Percentiles rank a stretch among this genome's conserved stretches.
Evolutionary conservation across 2,888 invertebrate genomes (phyloP).

Genomic region (Drosophila paramelanica): DNA sequence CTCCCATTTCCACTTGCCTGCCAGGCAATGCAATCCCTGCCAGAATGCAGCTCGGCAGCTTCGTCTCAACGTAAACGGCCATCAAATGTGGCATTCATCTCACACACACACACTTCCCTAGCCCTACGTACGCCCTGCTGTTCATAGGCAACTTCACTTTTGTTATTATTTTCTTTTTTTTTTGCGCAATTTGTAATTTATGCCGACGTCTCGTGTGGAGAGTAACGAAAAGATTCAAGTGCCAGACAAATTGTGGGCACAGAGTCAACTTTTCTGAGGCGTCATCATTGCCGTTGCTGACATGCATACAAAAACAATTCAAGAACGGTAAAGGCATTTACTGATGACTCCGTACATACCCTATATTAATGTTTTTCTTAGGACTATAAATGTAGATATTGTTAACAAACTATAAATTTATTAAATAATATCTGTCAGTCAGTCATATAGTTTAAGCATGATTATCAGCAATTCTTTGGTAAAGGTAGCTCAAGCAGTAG

Average conservation of each 20-base stretch:
- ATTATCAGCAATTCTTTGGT: neutral
- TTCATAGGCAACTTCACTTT: constrained; percentile 58
- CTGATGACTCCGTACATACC: constrained; percentile 10
- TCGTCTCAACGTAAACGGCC: constrained; percentile 50
- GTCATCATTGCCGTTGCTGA: constrained; percentile 46
- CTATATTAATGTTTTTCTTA: constrained; percentile 4
- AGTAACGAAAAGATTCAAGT: constrained; percentile 54
- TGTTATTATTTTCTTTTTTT: constrained; percentile 32
- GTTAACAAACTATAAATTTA: neutral
- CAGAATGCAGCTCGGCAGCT: constrained; percentile 72
- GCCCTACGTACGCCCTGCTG: constrained; percentile 16
- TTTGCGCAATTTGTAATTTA: constrained; percentile 72
- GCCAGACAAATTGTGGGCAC: constrained; percentile 65
- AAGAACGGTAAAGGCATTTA: too few relatives aligned
- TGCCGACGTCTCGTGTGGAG: constrained; percentile 61
- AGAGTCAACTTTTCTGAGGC: constrained; percentile 45
- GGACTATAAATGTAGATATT: neutral
- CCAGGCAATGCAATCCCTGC: constrained; percentile 51
- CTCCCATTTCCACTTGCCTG: constrained; percentile 51
- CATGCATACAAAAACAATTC: constrained; percentile 54
- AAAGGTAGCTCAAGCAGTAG: too few relatives aligned
- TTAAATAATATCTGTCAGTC: neutral
- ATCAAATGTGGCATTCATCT: constrained; percentile 65
- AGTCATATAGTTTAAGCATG: too few relatives aligned
- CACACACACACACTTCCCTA: constrained; percentile 3